Conservation (phyloP, 2,113 vertebrate species). For the Anseranas semipalmata region DNA sequence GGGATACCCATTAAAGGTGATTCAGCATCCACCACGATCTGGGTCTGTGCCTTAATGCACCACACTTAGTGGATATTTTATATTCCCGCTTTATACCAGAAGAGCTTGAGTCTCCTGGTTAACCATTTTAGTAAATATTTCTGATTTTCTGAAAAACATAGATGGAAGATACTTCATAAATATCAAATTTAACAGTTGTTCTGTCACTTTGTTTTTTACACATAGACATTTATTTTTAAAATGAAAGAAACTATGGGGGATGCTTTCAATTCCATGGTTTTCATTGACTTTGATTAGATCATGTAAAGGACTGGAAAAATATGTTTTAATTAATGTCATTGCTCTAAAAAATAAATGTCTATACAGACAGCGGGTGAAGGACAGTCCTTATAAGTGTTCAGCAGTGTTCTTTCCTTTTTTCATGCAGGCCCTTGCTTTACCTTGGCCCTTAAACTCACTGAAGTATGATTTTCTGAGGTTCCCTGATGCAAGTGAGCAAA, state of each 20-base stretch:
- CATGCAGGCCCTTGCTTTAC: background rate
- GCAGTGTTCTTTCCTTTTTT: background rate
- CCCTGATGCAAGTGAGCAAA: background rate
- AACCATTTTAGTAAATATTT: background rate
- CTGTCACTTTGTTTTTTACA: background rate
- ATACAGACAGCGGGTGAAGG: background rate
- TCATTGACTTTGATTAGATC: background rate
- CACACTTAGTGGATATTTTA: background rate
- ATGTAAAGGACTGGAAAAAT: background rate
- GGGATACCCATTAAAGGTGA: too few relatives aligned
- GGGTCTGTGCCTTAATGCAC: too few relatives aligned
- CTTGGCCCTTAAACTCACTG: background rate
- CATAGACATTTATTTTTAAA: background rate
- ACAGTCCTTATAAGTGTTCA: background rate
- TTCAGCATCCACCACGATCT: too few relatives aligned
- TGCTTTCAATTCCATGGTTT: background rate
- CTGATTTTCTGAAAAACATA: background rate
- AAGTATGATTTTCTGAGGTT: background rate
- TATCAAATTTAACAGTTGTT: background rate
- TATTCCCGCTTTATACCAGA: background rate
- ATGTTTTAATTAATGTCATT: background rate
- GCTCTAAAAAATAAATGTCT: background rate
- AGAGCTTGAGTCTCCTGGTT: background rate
- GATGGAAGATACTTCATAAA: background rate
- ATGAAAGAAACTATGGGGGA: background rate